A percentile compares a stretch with the other conserved stretches of the same genome.
Evolutionary conservation across 2,888 invertebrate species (phyloP).

Genomic region (Ecliptopera silaceata): DNA sequence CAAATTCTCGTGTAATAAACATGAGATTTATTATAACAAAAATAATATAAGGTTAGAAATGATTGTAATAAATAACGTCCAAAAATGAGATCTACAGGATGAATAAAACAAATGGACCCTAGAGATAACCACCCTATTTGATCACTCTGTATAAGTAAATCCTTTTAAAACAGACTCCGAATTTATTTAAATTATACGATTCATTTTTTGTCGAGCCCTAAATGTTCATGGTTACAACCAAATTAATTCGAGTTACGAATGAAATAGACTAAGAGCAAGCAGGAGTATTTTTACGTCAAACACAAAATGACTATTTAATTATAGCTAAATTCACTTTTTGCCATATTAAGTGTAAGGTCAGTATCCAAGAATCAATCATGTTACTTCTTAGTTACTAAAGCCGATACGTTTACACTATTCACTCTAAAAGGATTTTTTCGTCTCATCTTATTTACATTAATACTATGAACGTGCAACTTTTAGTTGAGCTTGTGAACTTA

Average conservation of each 20-base stretch:
- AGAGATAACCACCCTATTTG: too few species aligned
- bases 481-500: too few species aligned
- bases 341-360: too few species aligned
- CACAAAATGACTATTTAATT: background rate
- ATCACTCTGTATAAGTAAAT: slow-evolving; percentile 1
- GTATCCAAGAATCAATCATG: too few species aligned
- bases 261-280: slow-evolving; percentile 1
- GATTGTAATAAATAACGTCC: background rate
- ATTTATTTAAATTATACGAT: slow-evolving; percentile 13
- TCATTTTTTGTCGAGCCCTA: slow-evolving; percentile 14
- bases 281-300: background rate
- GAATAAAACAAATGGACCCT: too few species aligned
- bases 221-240: slow-evolving; percentile 13
- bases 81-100: background rate
- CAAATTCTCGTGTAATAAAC: too few species aligned
- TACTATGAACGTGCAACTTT: too few species aligned
- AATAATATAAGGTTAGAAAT: background rate
- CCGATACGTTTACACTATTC: too few species aligned
- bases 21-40: background rate
- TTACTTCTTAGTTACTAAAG: too few species aligned
- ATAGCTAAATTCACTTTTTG: background rate
- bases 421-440: too few species aligned
- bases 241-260: slow-evolving; percentile 15
- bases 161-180: slow-evolving; percentile 7
- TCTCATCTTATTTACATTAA: too few species aligned